Base-by-base conservation (phyloP, 2,113 vertebrate species). In the Pelecanoides urinatrix region DNA sequence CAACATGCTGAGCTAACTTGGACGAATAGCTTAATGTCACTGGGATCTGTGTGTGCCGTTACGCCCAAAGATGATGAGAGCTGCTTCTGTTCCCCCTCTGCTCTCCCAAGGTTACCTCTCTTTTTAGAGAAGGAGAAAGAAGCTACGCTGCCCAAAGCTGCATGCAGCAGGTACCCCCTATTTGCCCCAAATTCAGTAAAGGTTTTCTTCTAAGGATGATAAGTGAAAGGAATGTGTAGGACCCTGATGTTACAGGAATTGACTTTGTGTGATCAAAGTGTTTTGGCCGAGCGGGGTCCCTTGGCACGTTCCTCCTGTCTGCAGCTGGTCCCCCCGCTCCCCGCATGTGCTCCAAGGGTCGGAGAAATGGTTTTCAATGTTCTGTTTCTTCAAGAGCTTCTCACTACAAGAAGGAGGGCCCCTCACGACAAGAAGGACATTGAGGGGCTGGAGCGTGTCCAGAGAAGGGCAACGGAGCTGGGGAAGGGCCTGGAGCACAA, bases 261-360 rank as follows among this genome's bases (percentile, higher is more conserved):
- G 30, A 15, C 40, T 85, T 15, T 59, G 34, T 21, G 77, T 44
- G 62, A 13, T 62, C 16, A 5, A 26, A 55, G 2, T 38, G 26
- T 38, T 86, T 50, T 4, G 2, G 55, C 50, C 2, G 0, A 66
- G 70, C 0, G 0, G 27, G 30, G 16, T 68, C 61, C 59, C 38
- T 52, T 62, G 66, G 36, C 40, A 0, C 0, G 0, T 40, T 73
- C 22, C 13, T 45, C 19, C 34, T 62, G 15, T 29, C 42, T 81
- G 61, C 47, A 38, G 52, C 70, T 65, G 56, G 17, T 77, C 34
- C 49, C 16, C 1, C 1, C 0, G 6, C 25, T 44, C 40, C 3
- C 0, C 36, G 25, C 10, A 0, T 5, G 17, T 38, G 11, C 29
- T 53, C 9, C 62, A 50, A 11, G 30, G n/a, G 10, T 9, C 77